Percentiles rank a stretch among this genome's conserved stretches.
Evolutionary conservation across 2,797 vertebrate genomes (phyloP).

Genomic region (Catharus ustulatus): DNA sequence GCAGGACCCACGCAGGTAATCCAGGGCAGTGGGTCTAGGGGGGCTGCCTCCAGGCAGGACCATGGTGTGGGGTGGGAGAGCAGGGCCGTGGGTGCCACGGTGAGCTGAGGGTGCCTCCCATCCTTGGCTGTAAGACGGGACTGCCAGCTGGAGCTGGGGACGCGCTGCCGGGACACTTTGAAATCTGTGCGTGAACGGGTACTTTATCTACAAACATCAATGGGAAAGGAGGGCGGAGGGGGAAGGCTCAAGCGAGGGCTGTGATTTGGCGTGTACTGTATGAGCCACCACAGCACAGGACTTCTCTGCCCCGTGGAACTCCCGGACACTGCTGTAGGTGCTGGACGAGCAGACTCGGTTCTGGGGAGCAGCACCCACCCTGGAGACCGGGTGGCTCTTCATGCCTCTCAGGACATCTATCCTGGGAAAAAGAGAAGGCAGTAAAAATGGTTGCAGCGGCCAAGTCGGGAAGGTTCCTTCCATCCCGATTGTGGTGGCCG

Average conservation of each 20-base stretch:
- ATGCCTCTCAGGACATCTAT: background rate
- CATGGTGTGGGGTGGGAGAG: background rate
- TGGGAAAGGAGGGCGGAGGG: background rate
- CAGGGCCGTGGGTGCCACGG: fast-evolving
- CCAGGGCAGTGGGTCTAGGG: background rate
- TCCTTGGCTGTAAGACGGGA: background rate
- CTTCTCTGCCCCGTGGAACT: background rate
- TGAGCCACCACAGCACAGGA: background rate
- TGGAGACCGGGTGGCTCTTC: background rate
- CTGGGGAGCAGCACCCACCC: background rate
- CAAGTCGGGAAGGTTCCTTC: background rate
- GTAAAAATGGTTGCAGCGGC: background rate
- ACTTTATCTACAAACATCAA: background rate
- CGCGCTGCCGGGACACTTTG: background rate
- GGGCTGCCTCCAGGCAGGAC: background rate
- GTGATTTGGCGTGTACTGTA: background rate
- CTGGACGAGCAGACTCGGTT: background rate
- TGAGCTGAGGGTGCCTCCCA: background rate
- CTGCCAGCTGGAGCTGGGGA: background rate
- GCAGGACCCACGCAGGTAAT: constrained; percentile 46
- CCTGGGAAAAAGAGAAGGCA: background rate
- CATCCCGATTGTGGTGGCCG: background rate
- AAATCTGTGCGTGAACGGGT: background rate
- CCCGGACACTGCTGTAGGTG: background rate
- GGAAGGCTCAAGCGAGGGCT: background rate